phyloP scores from a whole-genome alignment of 2,113 vertebrate genomes.

The Plecotus auritus region DNA sequence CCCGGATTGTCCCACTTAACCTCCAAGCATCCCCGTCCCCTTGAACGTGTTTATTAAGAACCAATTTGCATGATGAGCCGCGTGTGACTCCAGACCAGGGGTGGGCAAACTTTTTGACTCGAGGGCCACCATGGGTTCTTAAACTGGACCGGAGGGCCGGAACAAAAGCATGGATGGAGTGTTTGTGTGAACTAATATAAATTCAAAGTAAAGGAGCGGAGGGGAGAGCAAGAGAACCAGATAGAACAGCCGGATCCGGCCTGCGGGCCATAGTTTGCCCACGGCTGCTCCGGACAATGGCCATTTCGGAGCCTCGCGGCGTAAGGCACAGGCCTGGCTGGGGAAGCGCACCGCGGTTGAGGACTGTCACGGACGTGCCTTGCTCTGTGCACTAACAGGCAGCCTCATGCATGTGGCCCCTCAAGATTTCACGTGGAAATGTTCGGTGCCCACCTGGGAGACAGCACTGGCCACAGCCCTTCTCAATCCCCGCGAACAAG shows the following conservation, averaged over 20 bases:
- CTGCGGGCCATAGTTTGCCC: no score
- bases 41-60: slow-evolving; percentile 16
- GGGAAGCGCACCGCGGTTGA: neutral
- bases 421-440: neutral
- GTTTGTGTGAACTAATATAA: no score
- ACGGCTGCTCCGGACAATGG: neutral
- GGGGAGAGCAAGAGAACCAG: no score
- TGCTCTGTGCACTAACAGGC: neutral
- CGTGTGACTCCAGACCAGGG: slow-evolving; percentile 5
- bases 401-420: neutral
- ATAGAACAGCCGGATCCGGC: no score
- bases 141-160: no score
- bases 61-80: neutral
- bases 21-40: neutral
- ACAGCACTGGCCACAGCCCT: neutral
- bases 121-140: no score
- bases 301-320: neutral
- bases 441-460: neutral
- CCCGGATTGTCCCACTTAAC: neutral
- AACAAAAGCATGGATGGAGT: no score
- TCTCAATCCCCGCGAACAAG: neutral
- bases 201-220: no score
- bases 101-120: no score
- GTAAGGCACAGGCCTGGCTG: neutral
- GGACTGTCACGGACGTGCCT: neutral